phyloP scores from a whole-genome alignment of 2,888 invertebrate species.

The Auanema freiburgensis region DNA sequence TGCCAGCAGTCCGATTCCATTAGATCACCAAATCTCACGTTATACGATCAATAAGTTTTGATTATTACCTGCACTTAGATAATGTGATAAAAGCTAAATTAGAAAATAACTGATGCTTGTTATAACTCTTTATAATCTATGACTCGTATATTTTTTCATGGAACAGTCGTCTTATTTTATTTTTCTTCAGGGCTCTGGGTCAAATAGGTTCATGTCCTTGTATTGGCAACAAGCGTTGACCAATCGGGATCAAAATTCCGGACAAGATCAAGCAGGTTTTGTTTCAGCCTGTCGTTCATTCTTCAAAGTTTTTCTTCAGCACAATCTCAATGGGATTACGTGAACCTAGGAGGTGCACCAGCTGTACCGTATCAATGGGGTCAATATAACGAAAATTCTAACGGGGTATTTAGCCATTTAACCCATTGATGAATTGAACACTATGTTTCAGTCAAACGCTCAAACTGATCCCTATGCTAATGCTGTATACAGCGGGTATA shows the following conservation, averaged over 20 bases:
- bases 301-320: background rate
- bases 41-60: too few species aligned
- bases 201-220: constrained; percentile 18
- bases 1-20: constrained; percentile 6
- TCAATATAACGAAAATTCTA: constrained; percentile 4
- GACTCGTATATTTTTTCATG: background rate
- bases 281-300: background rate
- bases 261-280: background rate
- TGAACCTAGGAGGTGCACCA: constrained; percentile 34
- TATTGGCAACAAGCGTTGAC: constrained; percentile 24
- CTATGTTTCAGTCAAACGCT: too few species aligned
- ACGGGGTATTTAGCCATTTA: background rate
- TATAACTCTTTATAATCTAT: constrained; percentile 3
- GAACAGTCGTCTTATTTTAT: background rate
- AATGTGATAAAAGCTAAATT: background rate
- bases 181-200: background rate
- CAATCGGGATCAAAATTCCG: constrained; percentile 9
- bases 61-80: too few species aligned
- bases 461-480: too few species aligned
- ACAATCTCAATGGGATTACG: constrained; percentile 39
- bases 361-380: constrained; percentile 33
- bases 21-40: background rate
- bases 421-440: too few species aligned
- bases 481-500: too few species aligned
- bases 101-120: background rate